phyloP scores from a whole-genome alignment of 1,140 invertebrate species.

The Diabrotica undecimpunctata region DNA sequence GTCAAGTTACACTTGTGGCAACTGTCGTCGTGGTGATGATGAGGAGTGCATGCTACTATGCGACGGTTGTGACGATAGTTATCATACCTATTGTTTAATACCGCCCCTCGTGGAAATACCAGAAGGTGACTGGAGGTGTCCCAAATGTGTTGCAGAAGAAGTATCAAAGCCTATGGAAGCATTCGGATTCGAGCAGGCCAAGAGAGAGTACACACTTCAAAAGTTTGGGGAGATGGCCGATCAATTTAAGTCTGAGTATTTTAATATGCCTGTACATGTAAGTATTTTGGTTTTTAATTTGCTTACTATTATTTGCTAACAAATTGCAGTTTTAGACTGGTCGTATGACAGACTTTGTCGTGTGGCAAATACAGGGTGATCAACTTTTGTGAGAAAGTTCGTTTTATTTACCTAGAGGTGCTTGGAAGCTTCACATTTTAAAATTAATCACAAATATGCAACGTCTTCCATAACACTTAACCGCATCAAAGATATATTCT shows the following conservation, averaged over 20 bases:
- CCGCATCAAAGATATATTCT: too few relatives aligned
- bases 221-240: constrained; percentile 99
- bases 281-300: constrained; percentile 47
- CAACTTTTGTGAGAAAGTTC: too few relatives aligned
- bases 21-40: constrained; percentile 88
- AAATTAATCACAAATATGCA: too few relatives aligned
- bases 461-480: too few relatives aligned
- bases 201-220: constrained; percentile 89
- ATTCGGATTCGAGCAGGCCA: constrained; percentile 97
- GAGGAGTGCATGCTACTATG: constrained; percentile 94
- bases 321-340: too few relatives aligned
- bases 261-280: constrained; percentile 93
- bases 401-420: too few relatives aligned
- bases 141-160: constrained; percentile 88
- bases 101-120: constrained; percentile 92
- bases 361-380: too few relatives aligned
- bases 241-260: constrained; percentile 98
- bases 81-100: constrained; percentile 95
- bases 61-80: constrained; percentile 97
- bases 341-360: too few relatives aligned
- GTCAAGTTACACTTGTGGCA: constrained; percentile 90
- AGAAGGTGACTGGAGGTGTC: constrained; percentile 92
- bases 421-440: too few relatives aligned
- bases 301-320: too few relatives aligned
- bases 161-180: constrained; percentile 91